Evolutionary conservation across 1,140 invertebrate genomes (phyloP).

Genomic region (Diuraphis noxia): DNA sequence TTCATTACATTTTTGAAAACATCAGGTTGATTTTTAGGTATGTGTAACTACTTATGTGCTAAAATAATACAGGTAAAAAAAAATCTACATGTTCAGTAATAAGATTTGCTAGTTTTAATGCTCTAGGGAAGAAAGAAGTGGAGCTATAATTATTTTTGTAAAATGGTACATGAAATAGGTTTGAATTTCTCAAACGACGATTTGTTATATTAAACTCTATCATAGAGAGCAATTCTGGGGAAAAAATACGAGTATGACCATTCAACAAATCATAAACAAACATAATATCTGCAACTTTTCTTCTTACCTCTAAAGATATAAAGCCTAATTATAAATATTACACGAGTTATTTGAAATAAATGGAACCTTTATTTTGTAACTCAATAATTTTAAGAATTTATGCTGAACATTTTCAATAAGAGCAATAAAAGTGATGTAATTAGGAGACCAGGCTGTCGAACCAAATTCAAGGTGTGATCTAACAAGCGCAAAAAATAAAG

Average conservation of each 20-base stretch:
- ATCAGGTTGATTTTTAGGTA: too few species aligned
- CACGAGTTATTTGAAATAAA: background rate
- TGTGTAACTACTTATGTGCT: too few species aligned
- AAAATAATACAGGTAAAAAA: too few species aligned
- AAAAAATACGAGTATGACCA: too few species aligned
- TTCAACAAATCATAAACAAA: too few species aligned
- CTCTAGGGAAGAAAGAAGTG: constrained; percentile 6
- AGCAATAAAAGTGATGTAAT: background rate
- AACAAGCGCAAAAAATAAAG: background rate
- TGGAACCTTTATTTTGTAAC: background rate
- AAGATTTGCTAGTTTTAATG: background rate
- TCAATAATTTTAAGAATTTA: constrained; percentile 7
- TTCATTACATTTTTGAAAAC: too few species aligned
- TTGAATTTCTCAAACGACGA: too few species aligned
- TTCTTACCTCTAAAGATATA: background rate
- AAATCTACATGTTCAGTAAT: background rate
- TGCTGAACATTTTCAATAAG: constrained; percentile 8
- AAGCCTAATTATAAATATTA: background rate
- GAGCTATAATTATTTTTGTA: background rate
- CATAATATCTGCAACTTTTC: constrained; percentile 12
- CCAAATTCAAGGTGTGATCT: background rate
- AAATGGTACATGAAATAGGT: background rate
- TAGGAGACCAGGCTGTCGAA: background rate
- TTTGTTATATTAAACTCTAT: too few species aligned
- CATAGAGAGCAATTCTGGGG: too few species aligned